These are phyloP conservation scores for Cromileptes altivelis DNA, from an alignment of 2,113 vertebrate species.

Conservation along the genomic window DNA sequence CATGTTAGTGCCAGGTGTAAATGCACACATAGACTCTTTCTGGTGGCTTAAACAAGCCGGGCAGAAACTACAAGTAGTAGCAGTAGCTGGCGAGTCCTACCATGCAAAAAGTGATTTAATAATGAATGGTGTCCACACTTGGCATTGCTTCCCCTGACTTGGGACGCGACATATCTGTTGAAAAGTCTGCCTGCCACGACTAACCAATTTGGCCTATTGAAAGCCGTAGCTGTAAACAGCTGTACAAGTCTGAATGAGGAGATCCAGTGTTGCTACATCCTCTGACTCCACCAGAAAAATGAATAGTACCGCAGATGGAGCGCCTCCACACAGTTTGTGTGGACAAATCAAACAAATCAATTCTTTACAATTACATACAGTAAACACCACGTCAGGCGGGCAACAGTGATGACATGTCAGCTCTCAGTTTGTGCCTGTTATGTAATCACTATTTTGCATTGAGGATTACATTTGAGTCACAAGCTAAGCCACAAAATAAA, in stretches of 20 bases:
- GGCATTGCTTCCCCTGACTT: background rate
- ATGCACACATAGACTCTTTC: background rate
- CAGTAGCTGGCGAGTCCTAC: background rate
- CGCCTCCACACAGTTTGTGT: background rate
- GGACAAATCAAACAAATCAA: background rate
- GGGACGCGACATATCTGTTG: background rate
- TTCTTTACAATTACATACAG: conserved; percentile 11
- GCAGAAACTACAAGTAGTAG: background rate
- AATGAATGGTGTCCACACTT: background rate
- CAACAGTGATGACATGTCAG: background rate
- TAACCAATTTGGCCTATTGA: background rate
- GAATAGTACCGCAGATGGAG: background rate
- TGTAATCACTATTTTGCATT: conserved; percentile 1
- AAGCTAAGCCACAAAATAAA: background rate
- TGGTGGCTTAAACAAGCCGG: background rate
- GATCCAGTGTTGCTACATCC: background rate
- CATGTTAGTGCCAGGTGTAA: background rate
- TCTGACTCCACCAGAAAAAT: background rate
- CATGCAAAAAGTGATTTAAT: background rate
- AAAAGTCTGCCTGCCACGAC: background rate
- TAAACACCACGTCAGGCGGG: background rate
- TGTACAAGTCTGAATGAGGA: background rate
- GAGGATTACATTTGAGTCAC: conserved; percentile 8
- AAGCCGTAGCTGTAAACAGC: background rate
- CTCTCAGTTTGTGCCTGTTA: conserved; percentile 3